These are phyloP conservation scores for Camponotus pennsylvanicus DNA, from an alignment of 1,140 invertebrate species.

Conservation along the genomic window DNA sequence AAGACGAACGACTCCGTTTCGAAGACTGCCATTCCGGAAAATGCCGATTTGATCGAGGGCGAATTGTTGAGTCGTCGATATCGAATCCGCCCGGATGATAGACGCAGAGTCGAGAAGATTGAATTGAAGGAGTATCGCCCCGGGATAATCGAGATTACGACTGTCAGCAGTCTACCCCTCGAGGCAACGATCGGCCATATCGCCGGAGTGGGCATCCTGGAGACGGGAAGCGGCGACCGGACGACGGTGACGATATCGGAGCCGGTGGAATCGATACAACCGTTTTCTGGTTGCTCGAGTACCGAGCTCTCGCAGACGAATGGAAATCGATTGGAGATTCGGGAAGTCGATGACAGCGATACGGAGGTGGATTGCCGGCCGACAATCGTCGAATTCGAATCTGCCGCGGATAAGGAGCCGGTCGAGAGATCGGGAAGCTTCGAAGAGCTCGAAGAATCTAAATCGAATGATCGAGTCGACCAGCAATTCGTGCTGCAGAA, in stretches of 20 bases:
- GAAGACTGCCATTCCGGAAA: neutral
- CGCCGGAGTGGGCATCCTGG: constrained; percentile 80
- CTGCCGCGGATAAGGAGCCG: constrained; percentile 86
- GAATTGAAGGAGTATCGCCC: neutral
- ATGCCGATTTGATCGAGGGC: neutral
- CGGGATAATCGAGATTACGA: constrained; percentile 79
- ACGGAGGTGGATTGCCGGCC: constrained; percentile 69
- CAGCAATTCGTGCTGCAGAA: constrained; percentile 30
- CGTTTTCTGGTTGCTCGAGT: constrained; percentile 57
- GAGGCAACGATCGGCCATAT: constrained; percentile 80
- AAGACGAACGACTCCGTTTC: constrained; percentile 46
- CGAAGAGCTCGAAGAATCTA: constrained; percentile 27
- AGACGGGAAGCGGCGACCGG: constrained; percentile 57
- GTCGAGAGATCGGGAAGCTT: constrained; percentile 36
- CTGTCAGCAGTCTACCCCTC: constrained; percentile 76
- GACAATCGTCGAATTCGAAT: constrained; percentile 87
- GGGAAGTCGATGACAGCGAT: constrained; percentile 81
- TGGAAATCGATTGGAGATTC: constrained; percentile 78
- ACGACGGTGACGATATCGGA: constrained; percentile 77
- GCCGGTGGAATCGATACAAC: constrained; percentile 75
- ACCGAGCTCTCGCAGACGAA: constrained; percentile 55
- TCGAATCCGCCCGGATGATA: constrained; percentile 44
- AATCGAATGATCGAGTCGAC: constrained; percentile 44
- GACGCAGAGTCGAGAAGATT: constrained; percentile 75
- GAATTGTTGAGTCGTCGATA: neutral